Percentiles rank a stretch among this genome's conserved stretches.
phyloP scores from a whole-genome alignment of 2,797 vertebrate genomes.

The Artibeus lituratus region DNA sequence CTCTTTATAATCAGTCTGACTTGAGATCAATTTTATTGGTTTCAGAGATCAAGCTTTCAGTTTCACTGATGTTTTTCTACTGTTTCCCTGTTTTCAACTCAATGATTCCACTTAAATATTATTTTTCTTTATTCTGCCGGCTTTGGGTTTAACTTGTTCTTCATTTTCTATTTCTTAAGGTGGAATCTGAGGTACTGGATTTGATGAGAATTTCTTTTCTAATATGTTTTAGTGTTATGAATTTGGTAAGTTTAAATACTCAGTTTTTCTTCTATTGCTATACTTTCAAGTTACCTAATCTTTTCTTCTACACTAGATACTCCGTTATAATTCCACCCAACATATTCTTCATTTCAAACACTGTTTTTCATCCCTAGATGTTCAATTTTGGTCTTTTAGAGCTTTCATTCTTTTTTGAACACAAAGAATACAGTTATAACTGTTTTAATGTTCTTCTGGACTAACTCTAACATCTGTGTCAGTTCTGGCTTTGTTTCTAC shows the following conservation, averaged over 20 bases:
- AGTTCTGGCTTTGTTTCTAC: background rate
- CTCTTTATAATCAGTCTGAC: background rate
- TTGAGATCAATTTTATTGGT: background rate
- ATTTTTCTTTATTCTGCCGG: background rate
- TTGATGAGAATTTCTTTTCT: background rate
- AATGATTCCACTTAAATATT: background rate
- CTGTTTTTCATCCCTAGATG: background rate
- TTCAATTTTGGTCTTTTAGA: background rate
- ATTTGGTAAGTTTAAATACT: background rate
- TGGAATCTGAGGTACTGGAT: background rate
- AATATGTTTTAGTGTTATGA: background rate
- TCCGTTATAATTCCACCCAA: background rate
- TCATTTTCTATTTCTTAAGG: background rate
- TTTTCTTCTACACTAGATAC: background rate
- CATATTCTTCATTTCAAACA: background rate
- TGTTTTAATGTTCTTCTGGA: background rate
- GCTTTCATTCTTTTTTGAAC: background rate
- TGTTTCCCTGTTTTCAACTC: background rate
- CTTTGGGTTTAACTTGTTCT: background rate
- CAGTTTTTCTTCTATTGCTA: background rate
- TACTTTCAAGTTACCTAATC: background rate
- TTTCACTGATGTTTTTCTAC: background rate
- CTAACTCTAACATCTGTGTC: background rate
- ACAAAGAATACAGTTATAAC: background rate
- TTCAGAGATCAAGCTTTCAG: background rate